Evolutionary conservation across 1,140 invertebrate genomes (phyloP).

Genomic region (Polyergus mexicanus): DNA sequence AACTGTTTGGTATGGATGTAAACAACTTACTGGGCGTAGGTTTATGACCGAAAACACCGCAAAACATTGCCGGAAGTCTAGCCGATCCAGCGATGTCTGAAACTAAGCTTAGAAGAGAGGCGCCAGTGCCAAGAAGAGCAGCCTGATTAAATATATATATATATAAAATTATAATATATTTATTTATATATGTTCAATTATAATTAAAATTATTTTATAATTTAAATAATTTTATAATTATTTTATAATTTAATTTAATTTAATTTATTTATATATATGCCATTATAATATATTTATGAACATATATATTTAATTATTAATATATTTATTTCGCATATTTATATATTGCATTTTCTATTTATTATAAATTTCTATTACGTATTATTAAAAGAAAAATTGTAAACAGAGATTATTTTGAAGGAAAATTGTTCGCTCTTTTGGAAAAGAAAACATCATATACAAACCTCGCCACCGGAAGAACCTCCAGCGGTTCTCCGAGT

Average conservation of each 20-base stretch:
- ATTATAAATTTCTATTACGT: background rate
- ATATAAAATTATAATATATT: too few species aligned
- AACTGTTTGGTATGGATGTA: background rate
- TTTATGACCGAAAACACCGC: conserved; percentile 95
- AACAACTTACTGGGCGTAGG: conserved; percentile 88
- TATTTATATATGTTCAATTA: too few species aligned
- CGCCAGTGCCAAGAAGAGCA: conserved; percentile 90
- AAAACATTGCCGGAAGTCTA: conserved; percentile 94
- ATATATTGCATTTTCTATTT: background rate
- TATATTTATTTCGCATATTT: too few species aligned
- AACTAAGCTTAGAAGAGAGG: conserved; percentile 93
- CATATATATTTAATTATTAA: too few species aligned
- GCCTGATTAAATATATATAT: conserved; percentile 81
- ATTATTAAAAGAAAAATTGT: background rate
- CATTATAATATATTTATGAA: too few species aligned
- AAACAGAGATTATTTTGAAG: background rate
- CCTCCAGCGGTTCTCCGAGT: conserved; percentile 89
- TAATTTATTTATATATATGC: too few species aligned
- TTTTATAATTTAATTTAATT: too few species aligned
- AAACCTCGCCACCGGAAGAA: conserved; percentile 84
- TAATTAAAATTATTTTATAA: too few species aligned
- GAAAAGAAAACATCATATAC: conserved; percentile 7
- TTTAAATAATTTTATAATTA: too few species aligned
- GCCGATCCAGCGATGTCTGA: conserved; percentile 95
- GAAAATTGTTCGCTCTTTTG: background rate